These are phyloP conservation scores for Brachycybe producta DNA, from an alignment of 2,888 invertebrate genomes.

Conservation along the genomic window DNA sequence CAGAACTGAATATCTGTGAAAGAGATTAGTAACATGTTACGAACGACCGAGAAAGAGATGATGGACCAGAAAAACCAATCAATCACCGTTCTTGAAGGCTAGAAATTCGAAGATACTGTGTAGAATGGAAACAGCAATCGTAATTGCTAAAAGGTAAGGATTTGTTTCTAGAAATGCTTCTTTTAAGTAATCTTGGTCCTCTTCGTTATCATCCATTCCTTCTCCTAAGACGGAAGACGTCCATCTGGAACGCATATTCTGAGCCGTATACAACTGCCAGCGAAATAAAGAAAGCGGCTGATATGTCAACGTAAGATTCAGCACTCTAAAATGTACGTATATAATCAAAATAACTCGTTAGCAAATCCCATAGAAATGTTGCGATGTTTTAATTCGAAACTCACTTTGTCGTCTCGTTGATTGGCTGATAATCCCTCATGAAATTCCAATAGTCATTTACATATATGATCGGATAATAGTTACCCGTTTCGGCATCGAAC, in stretches of 20 bases:
- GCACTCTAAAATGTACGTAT: conserved; percentile 28
- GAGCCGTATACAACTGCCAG: conserved; percentile 97
- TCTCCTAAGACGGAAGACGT: conserved; percentile 49
- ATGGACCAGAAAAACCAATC: not conserved
- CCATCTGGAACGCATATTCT: conserved; percentile 82
- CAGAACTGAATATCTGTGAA: conserved; percentile 90
- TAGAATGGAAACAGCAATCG: conserved; percentile 79
- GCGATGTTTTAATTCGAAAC: too few species aligned
- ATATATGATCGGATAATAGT: conserved; percentile 87
- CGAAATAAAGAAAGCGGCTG: conserved; percentile 88
- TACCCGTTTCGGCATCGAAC: conserved; percentile 69
- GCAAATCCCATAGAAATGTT: too few species aligned
- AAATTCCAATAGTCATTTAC: conserved; percentile 99
- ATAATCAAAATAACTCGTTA: not conserved
- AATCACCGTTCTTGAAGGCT: conserved; percentile 90
- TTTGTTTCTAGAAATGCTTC: conserved; percentile 94
- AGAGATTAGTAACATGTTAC: not conserved
- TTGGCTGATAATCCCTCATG: conserved; percentile 79
- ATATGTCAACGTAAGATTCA: conserved; percentile 39
- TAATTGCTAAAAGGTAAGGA: conserved; percentile 81
- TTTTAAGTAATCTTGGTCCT: conserved; percentile 49
- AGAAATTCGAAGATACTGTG: conserved; percentile 96
- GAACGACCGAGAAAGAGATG: not conserved
- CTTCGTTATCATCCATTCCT: conserved; percentile 46
- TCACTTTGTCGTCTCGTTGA: conserved; percentile 59